A percentile compares a stretch with the other conserved stretches of the same genome.
Evolutionary conservation across 1,140 invertebrate genomes (phyloP).

Genomic region (Scaptomyza graminum): DNA sequence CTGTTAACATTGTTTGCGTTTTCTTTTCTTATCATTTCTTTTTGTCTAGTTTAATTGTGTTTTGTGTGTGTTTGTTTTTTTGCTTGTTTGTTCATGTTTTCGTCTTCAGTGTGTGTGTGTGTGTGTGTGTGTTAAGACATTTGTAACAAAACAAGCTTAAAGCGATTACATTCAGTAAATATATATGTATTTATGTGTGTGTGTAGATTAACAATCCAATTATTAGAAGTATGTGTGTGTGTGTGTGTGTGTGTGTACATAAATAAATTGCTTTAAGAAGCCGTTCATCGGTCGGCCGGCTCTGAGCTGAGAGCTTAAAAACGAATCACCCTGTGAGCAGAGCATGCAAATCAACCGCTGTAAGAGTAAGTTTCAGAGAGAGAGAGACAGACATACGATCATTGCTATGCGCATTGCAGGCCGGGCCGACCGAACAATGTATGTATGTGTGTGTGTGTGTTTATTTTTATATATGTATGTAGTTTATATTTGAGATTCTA

Average conservation of each 20-base stretch:
- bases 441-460: slow-evolving; percentile 2
- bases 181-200: slow-evolving; percentile 37
- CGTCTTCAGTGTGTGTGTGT: slow-evolving; percentile 32
- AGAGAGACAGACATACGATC: too few species aligned
- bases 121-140: slow-evolving; percentile 33
- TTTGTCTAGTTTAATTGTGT: slow-evolving; percentile 22
- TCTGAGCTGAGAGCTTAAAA: neutral
- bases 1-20: slow-evolving; percentile 70
- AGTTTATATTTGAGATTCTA: neutral
- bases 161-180: slow-evolving; percentile 55
- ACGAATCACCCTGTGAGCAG: neutral
- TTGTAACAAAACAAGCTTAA: slow-evolving; percentile 44
- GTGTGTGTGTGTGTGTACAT: slow-evolving; percentile 10
- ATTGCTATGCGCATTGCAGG: neutral
- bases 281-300: neutral
- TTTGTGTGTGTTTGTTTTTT: slow-evolving; percentile 17
- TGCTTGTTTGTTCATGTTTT: slow-evolving; percentile 33
- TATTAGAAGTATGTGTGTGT: slow-evolving; percentile 9
- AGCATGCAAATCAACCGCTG: too few species aligned
- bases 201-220: too few species aligned
- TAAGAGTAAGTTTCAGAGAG: too few species aligned
- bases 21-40: slow-evolving; percentile 20
- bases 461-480: neutral
- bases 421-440: neutral
- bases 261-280: slow-evolving; percentile 4